Evolutionary conservation across 1,140 invertebrate genomes (phyloP), one percentile per base, ranked within the genome.

Genomic region (Zeugodacus cucurbitae): DNA sequence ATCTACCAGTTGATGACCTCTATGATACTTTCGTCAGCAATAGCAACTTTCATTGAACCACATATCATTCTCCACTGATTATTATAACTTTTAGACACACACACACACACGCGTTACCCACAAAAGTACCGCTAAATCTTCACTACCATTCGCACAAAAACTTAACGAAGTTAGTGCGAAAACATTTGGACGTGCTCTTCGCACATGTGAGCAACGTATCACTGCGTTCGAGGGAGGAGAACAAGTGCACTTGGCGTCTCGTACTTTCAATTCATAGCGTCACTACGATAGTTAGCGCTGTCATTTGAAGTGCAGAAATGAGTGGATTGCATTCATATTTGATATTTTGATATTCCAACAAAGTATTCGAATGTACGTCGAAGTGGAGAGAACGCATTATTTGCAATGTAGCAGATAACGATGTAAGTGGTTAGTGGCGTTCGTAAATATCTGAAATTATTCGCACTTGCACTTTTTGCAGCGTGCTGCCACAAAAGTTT

Each of bases 301-400:
- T 3, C 67, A 37, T 32, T 74, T 41, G 20, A 74, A 74, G 67
- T 74, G 67, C 41, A 17, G 67, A 37, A 74, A 74, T 74, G 67
- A 74, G 67, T 74, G 67, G 20, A 74, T 74, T 74, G 32, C 67
- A 74, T 74, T 74, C 32, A 74, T 74, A 74, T 74, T 74, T 74
- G 67, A 74, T 74, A 74, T 41, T 74, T 74, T 74, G 67, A 74
- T 74, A 74, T 41, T 74, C 67, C n/a, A 74, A 74, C 67, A n/a
- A 74, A 22, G 37, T 37, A n/a, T 20, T 37, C 32, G 22, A n/a
- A 10, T 10, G n/a, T 10, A 74, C 67, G 67, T 20, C 17, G 34
- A n/a, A 34, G 34, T 1, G 20, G 22, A 41, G 32, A 32, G 2
- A 7, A 74, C 32, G 34, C 22, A 62, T 37, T 37, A 32, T 67